Percentiles rank a stretch among this genome's conserved stretches.
Evolutionary conservation across 35 echinoderm and acorn worm genomes (phyloP).

Genomic region (Apostichopus japonicus): DNA sequence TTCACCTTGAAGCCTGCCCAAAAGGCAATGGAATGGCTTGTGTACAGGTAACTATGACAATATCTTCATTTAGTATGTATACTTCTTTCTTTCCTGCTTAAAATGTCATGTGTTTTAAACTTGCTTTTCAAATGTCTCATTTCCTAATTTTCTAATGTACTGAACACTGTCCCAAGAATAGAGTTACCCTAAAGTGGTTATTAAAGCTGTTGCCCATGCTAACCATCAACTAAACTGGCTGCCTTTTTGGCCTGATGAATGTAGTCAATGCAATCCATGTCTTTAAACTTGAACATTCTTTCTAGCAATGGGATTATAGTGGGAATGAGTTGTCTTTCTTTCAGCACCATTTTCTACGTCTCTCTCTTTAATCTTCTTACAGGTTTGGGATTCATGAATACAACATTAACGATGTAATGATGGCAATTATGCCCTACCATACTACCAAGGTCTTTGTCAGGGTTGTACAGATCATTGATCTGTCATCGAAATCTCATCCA

Average conservation of each 20-base stretch:
- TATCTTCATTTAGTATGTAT: no score
- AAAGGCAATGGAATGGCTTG: constrained; percentile 93
- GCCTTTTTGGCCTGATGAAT: no score
- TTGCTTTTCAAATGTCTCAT: background rate
- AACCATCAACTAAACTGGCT: no score
- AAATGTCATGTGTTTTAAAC: background rate
- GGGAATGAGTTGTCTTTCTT: no score
- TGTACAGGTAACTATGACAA: constrained; percentile 66
- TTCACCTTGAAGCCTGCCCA: constrained; percentile 90
- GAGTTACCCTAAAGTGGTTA: no score
- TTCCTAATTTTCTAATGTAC: no score
- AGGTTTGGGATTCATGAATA: constrained; percentile 95
- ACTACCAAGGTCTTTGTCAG: constrained; percentile 96
- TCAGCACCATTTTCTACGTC: no score
- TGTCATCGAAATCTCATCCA: constrained; percentile 69
- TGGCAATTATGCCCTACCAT: constrained; percentile 90
- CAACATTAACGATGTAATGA: constrained; percentile 89
- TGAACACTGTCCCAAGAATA: no score
- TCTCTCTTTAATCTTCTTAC: background rate
- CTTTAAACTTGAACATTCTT: no score
- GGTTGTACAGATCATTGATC: constrained; percentile 75
- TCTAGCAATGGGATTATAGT: no score
- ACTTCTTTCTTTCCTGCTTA: background rate
- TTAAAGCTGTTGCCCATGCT: no score
- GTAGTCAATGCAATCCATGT: no score